These are phyloP conservation scores for Archips xylosteana DNA, from an alignment of 2,888 invertebrate species.

Conservation along the genomic window DNA sequence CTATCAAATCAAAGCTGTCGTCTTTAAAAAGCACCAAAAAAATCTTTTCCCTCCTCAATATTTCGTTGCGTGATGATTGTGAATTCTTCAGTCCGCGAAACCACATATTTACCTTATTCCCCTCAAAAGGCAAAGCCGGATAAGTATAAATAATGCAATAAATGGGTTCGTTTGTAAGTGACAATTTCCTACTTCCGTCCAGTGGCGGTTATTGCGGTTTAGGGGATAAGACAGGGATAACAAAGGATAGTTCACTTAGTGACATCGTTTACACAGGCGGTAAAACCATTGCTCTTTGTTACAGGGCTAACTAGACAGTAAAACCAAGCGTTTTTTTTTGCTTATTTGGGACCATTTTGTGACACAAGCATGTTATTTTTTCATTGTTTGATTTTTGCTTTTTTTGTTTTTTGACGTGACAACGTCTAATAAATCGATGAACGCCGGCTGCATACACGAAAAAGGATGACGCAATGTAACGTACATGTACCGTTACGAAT, in stretches of 20 bases:
- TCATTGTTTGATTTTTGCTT: too few species aligned
- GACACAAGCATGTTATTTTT: too few species aligned
- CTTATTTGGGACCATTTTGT: too few species aligned
- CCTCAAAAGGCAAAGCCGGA: conserved; percentile 27
- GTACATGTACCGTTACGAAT: too few species aligned
- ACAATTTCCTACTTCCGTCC: conserved; percentile 38
- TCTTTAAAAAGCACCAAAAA: conserved; percentile 20
- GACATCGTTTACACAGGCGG: conserved; percentile 12
- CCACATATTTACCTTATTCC: conserved; percentile 6
- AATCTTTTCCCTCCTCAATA: neutral
- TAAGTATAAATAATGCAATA: conserved; percentile 36
- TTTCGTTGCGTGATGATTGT: neutral
- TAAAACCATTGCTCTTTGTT: neutral
- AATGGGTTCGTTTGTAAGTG: conserved; percentile 40
- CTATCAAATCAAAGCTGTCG: neutral
- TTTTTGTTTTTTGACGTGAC: too few species aligned
- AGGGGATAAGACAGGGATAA: conserved; percentile 22
- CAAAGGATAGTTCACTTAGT: conserved; percentile 30
- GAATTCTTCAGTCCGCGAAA: conserved; percentile 5
- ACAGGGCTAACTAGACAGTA: neutral
- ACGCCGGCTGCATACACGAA: too few species aligned
- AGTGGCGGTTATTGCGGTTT: conserved; percentile 37
- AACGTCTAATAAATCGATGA: too few species aligned
- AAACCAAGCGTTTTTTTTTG: neutral
- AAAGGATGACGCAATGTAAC: too few species aligned